Evolutionary conservation across 2,113 vertebrate species (phyloP), one percentile per base, ranked within the genome.

Genomic region (Syngnathus scovelli): DNA sequence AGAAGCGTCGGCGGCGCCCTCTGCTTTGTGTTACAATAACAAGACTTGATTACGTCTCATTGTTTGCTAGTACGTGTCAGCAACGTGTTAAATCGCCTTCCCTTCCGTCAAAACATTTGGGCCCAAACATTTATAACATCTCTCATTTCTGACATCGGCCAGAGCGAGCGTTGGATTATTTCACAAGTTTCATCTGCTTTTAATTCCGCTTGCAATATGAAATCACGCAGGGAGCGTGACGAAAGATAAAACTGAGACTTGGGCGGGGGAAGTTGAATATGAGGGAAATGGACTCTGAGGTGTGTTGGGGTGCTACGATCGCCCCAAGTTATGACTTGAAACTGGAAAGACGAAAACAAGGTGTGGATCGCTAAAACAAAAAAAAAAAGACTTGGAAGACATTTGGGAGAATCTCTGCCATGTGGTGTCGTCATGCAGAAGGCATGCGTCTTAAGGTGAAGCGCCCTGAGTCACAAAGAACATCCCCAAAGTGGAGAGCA

Each of bases 381-480:
- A 43, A 12, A 12, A 43, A 43, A 43, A 43, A 11, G 27, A 33
- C 27, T 33, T 33, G 27, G 27, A 33, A 33, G 27, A 11, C 41
- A 4, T 43, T 72, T 65, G 66, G 78, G 73, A 77, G 19, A 59
- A 72, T 58, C 49, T 43, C 70, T 78, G 68, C 72, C 54, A 56
- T 21, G 23, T 7, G 38, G 63, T 33, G 27, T 33, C 51, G 61
- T 83, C 80, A 83, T 51, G 73, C 67, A 58, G 44, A 66, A 68
- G 68, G 67, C 71, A 81, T 81, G 60, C 33, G 61, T 15, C 15
- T 18, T 33, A 69, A 80, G 61, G 67, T 78, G 66, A 76, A 64
- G 18, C 59, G 63, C 54, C 51, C 51, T 82, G 73, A 85, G 68
- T 68, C 74, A 81, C 66, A 66, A 72, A 74, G 52, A 65, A 78